Base-by-base conservation (phyloP, 2,113 vertebrate species). In the Scopus umbretta region DNA sequence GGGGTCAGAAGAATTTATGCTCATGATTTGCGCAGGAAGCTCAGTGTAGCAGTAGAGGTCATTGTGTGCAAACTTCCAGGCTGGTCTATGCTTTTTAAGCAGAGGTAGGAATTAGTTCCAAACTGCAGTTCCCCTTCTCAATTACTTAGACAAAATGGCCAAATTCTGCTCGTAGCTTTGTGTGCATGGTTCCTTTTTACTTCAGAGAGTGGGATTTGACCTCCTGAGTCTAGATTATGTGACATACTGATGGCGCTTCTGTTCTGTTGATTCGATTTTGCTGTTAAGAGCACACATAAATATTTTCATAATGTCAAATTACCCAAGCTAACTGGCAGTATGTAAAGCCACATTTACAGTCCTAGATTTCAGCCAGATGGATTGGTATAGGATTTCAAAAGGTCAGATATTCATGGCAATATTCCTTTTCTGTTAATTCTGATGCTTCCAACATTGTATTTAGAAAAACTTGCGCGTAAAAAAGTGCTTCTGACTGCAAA, bases 21-120 rank as follows among this genome's bases (percentile, higher is more conserved):
- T 95, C 94, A 92, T 94, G 93, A 11, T 92, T 96, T 93, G 94
- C 72, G 97, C 96, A 96, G 97, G 97, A 96, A 96, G 96, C 96
- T 97, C 79, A 73, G 92, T 85, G 95, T 96, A 97, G 97, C 97
- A 81, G 94, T 82, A 89, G 97, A 96, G 97, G 97, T 97, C 93
- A 22, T 82, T 85, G 97, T 97, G 97, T 97, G 97, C 97, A 92
- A 88, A 95, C 38, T 36, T 97, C 91, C 95, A 80, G 76, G 43
- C 67, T 76, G 66, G 59, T 74, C 92, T 85, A 7, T 91, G 90
- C 55, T 90, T 84, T 88, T 90, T 43, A 36, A 89, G 83, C 79
- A 90, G 90, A 63, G 79, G 90, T 92, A 90, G 96, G 91, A 95
- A 70, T 95, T 96, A 58, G 71, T 90, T 96, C 91, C 21, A 4